Base-by-base conservation (phyloP, 2,797 vertebrate genomes). In the Rhinophrynus dorsalis region DNA sequence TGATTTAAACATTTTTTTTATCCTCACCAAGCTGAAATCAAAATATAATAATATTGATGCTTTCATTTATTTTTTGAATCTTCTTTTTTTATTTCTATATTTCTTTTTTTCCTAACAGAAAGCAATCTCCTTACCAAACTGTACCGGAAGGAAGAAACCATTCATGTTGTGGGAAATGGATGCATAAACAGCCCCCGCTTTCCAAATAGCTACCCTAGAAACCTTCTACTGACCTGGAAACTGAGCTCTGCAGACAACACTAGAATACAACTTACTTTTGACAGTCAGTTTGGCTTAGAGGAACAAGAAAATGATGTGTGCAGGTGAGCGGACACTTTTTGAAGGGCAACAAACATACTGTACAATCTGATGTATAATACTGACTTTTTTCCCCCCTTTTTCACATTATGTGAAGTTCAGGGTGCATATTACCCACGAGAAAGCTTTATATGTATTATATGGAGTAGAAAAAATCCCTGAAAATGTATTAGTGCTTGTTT, bases 101-200 rank as follows among this genome's bases (percentile, higher is more conserved):
- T 40, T 8, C 13, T n/a, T 30, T 52, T 62, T 45, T 81, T 92
- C 90, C 91, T 95, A 94, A 96, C 92, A 92, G 90, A 93, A 85
- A 92, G 90, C 90, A 93, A 94, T 95, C 93, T 77, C 91, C 92
- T 95, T 91, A 94, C 94, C 94, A 96, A 96, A 91, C 90, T 98
- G 84, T 98, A 96, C 90, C 90, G 88, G 79, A 95, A 90, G 81
- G 95, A 96, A 74, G 94, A 98, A 78, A 89, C 84, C 81, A 82
- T 97, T 89, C 82, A 80, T 1, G 90, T 98, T 80, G 91, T 88
- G 23, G 86, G 84, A 67, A 90, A 83, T 0, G 95, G 96, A 76
- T 86, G 83, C 62, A 80, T 98, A 81, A 89, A 91, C 77, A 99
- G 96, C 82, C 97, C 97, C 3, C 94, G 95, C 76, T 99, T 94